Base-by-base conservation (phyloP, 2,797 vertebrate species). In the Nannoperca australis region DNA sequence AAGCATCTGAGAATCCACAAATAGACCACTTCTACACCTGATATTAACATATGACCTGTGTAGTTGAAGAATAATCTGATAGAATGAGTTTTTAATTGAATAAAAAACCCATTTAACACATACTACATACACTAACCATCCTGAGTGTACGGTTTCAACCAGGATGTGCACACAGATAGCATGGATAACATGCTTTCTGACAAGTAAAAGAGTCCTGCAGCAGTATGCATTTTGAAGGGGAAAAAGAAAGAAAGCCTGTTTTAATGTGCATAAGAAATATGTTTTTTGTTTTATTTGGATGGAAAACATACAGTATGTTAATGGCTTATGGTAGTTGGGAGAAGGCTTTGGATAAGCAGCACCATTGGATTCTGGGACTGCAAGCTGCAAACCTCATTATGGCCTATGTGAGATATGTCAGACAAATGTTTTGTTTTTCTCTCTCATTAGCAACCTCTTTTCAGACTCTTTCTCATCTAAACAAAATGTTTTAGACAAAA, bases 81-180 rank as follows among this genome's bases (percentile, higher is more conserved):
- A 24, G 49, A 49, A 70, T 42, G 30, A 12, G 20, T 2, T 56
- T 71, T 58, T 71, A 69, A 77, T 47, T 64, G 7, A 67, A 74
- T 79, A 36, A 68, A 71, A 79, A 70, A 63, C 14, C 36, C 76
- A 77, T 74, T 79, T 36, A 67, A 47, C 65, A 84, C 78, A n/a
- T 30, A 44, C 2, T 0, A 4, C 10, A 51, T 13, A 7, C 20
- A 3, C 66, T 55, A 55, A 49, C 38, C 63, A 27, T 13, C 56
- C 7, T 5, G 53, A 67, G 59, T 49, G 58, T 65, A 17, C 1
- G 5, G 62, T 73, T 72, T 74, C 73, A 69, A 14, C 34, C 47
- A 32, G 44, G 24, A 40, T 36, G 51, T 38, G 14, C 47, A 15
- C 72, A 20, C 51, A 60, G 34, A 32, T 17, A 30, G 27, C 22